Evolutionary conservation across 2,888 invertebrate species (phyloP).

Genomic region (Diarsia dahlii): DNA sequence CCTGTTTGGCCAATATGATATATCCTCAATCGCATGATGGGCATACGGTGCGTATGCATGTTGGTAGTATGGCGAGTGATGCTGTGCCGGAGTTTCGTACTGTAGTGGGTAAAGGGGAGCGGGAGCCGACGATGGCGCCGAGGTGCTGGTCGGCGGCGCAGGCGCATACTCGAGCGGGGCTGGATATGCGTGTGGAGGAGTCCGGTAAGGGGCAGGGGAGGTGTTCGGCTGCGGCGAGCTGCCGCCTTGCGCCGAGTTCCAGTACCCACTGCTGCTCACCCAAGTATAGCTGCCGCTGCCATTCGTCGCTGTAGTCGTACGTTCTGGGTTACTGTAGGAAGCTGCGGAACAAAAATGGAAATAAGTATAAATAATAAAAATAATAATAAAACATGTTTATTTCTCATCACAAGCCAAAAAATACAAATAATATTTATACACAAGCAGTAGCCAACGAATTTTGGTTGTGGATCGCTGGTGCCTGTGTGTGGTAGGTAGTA

Average conservation of each 20-base stretch:
- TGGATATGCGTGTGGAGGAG: constrained; percentile 87
- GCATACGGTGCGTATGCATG: constrained; percentile 88
- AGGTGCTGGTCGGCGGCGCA: constrained; percentile 78
- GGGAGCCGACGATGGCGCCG: constrained; percentile 80
- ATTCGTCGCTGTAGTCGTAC: constrained; percentile 80
- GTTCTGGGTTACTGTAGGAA: constrained; percentile 83
- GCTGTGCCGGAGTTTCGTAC: constrained; percentile 84
- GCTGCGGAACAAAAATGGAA: constrained; percentile 72
- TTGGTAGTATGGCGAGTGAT: constrained; percentile 87
- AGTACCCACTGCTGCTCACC: constrained; percentile 85
- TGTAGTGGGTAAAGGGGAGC: constrained; percentile 86
- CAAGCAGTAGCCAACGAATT: too few relatives aligned
- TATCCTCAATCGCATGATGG: constrained; percentile 88
- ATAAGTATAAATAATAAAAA: too few relatives aligned
- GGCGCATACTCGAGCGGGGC: constrained; percentile 85
- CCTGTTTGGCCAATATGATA: constrained; percentile 89
- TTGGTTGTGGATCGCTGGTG: too few relatives aligned
- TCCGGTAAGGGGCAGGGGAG: constrained; percentile 86
- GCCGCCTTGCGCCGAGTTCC: constrained; percentile 83
- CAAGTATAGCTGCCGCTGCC: constrained; percentile 85
- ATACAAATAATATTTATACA: too few relatives aligned
- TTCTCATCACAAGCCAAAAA: too few relatives aligned
- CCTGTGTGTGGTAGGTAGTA: too few relatives aligned
- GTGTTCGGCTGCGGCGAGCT: constrained; percentile 84
- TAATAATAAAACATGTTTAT: too few relatives aligned